Evolutionary conservation across 2,888 invertebrate genomes (phyloP).

Genomic region (Desoria tigrina): DNA sequence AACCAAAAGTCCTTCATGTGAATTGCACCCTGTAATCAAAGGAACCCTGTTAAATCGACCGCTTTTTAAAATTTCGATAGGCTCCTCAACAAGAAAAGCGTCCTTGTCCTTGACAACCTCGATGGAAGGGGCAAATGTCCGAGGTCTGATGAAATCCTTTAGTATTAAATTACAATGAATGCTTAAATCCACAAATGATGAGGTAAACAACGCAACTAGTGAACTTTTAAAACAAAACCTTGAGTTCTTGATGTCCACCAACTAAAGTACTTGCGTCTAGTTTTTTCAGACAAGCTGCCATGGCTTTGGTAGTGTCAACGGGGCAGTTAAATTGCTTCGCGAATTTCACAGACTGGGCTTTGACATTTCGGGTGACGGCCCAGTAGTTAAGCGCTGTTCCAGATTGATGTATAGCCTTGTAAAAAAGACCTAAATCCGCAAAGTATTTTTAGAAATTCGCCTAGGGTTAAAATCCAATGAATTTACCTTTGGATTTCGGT

Average conservation of each 20-base stretch:
- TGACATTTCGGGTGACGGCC: slow-evolving; percentile 34
- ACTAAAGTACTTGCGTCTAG: slow-evolving; percentile 8
- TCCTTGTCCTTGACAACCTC: slow-evolving; percentile 40
- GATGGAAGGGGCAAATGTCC: slow-evolving; percentile 44
- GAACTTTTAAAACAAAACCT: background rate
- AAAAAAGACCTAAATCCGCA: slow-evolving; percentile 39
- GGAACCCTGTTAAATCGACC: slow-evolving; percentile 42
- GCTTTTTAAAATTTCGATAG: slow-evolving; percentile 31
- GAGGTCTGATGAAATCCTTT: slow-evolving; percentile 28
- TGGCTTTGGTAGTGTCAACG: slow-evolving; percentile 17
- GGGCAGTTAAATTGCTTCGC: slow-evolving; percentile 45
- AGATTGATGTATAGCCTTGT: slow-evolving; percentile 36
- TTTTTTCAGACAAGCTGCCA: slow-evolving; percentile 28
- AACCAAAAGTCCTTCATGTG: slow-evolving; percentile 41
- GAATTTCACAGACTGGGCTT: slow-evolving; percentile 38
- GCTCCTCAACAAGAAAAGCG: slow-evolving; percentile 46
- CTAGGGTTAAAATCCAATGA: background rate
- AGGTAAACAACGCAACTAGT: background rate
- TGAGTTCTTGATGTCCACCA: background rate
- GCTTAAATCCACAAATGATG: background rate
- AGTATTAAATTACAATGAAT: background rate
- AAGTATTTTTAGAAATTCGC: background rate
- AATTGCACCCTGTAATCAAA: slow-evolving; percentile 43
- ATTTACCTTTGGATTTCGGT: slow-evolving; percentile 36
- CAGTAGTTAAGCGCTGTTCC: slow-evolving; percentile 43